Evolutionary conservation across 37 sponge, comb jelly and placozoan genomes (phyloP).

Genomic region (Axinella damicornis): DNA sequence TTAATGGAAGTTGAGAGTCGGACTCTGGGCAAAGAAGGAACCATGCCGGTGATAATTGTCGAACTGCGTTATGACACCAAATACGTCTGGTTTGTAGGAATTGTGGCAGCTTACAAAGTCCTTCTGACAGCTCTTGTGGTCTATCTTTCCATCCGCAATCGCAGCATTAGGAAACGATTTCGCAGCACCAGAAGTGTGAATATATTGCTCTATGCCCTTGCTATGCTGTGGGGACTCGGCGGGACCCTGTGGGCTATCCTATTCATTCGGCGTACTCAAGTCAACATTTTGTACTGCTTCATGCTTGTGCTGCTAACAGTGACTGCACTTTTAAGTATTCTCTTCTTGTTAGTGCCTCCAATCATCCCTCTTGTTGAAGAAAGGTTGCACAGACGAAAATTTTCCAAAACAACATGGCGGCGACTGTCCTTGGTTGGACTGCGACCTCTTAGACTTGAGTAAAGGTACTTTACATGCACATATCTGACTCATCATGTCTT

Average conservation of each 20-base stretch:
- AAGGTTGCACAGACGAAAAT: no score
- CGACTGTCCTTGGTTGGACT: no score
- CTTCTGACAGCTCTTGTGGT: neutral
- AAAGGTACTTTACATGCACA: no score
- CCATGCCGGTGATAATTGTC: neutral
- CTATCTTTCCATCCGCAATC: constrained; percentile 23
- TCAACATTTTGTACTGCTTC: neutral
- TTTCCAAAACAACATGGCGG: no score
- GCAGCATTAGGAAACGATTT: constrained; percentile 28
- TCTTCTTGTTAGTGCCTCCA: constrained; percentile 23
- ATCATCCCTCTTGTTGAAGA: constrained; percentile 14
- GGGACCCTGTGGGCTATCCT: constrained; percentile 12
- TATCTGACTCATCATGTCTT: no score
- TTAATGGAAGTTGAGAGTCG: neutral
- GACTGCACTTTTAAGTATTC: constrained; percentile 2
- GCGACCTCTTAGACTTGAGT: no score
- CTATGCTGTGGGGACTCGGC: neutral
- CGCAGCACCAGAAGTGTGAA: constrained; percentile 44
- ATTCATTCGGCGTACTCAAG: neutral
- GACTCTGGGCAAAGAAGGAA: no score
- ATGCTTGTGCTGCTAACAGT: neutral
- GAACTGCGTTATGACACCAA: constrained; percentile 6
- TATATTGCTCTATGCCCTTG: constrained; percentile 31
- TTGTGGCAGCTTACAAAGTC: neutral
- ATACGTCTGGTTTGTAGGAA: neutral